phyloP scores from a whole-genome alignment of 2,888 invertebrate genomes.

The Portevinia maculata region DNA sequence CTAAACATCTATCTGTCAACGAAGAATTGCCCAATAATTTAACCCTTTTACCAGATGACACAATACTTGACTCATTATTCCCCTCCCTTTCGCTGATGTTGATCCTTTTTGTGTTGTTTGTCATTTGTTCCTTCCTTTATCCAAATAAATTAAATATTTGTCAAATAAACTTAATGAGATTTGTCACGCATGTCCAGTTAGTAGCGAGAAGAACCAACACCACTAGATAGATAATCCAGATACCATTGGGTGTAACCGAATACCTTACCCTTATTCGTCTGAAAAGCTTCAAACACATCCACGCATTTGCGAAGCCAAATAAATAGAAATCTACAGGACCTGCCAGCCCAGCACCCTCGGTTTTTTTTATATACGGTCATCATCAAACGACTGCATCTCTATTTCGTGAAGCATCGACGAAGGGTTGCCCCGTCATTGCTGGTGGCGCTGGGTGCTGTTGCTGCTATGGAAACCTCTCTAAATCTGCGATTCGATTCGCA shows the following conservation, averaged over 20 bases:
- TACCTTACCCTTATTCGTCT: conserved; percentile 53
- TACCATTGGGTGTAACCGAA: conserved; percentile 49
- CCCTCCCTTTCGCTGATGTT: background rate
- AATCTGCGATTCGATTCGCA: conserved; percentile 71
- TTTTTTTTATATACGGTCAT: conserved; percentile 36
- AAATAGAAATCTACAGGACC: conserved; percentile 48
- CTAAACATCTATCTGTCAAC: conserved; percentile 60
- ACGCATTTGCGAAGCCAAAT: conserved; percentile 23
- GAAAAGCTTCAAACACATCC: conserved; percentile 15
- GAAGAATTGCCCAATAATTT: conserved; percentile 63
- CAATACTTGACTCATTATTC: conserved; percentile 51
- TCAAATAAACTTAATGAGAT: conserved; percentile 73
- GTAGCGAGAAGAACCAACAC: conserved; percentile 25
- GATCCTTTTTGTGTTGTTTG: conserved; percentile 24
- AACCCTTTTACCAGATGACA: conserved; percentile 72
- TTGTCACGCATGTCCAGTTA: conserved; percentile 74
- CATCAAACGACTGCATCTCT: conserved; percentile 62
- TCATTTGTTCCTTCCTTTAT: conserved; percentile 47
- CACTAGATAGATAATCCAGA: conserved; percentile 14
- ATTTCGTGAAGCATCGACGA: conserved; percentile 29
- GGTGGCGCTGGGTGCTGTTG: conserved; percentile 1
- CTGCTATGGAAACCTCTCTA: conserved; percentile 57
- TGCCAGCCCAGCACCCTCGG: conserved; percentile 49
- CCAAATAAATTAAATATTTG: conserved; percentile 74
- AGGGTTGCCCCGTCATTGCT: conserved; percentile 38